phyloP scores from a whole-genome alignment of 2,888 invertebrate species.

The Mythimna loreyi region DNA sequence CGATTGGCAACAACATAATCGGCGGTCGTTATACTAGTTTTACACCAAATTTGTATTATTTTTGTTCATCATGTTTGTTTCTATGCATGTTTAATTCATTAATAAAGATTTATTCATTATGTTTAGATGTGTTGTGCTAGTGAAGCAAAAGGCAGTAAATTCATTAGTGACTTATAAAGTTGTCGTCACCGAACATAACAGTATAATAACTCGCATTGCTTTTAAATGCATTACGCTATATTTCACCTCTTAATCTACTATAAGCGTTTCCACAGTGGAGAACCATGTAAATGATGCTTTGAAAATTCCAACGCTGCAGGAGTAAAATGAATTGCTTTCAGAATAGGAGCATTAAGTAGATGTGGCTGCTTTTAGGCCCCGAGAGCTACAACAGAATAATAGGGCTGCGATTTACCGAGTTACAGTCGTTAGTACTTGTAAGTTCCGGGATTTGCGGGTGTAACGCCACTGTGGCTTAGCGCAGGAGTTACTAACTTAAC shows the following conservation, averaged over 20 bases:
- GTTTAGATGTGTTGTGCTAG: neutral
- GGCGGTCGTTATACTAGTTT: slow-evolving; percentile 22
- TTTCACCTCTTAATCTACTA: slow-evolving; percentile 24
- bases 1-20: slow-evolving; percentile 30
- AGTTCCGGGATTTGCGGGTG: slow-evolving; percentile 23
- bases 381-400: slow-evolving; percentile 30
- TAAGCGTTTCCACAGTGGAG: slow-evolving; percentile 28
- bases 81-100: neutral
- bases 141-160: neutral
- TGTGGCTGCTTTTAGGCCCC: slow-evolving; percentile 53
- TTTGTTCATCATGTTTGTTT: neutral
- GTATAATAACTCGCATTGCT: slow-evolving; percentile 5
- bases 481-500: slow-evolving; percentile 23
- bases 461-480: slow-evolving; percentile 12
- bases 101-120: neutral
- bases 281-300: slow-evolving; percentile 42
- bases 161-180: slow-evolving; percentile 3
- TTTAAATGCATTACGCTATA: slow-evolving; percentile 34
- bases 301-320: slow-evolving; percentile 39
- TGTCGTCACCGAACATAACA: neutral
- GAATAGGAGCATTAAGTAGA: slow-evolving; percentile 51
- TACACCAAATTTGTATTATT: slow-evolving; percentile 7
- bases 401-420: slow-evolving; percentile 45
- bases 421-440: slow-evolving; percentile 40
- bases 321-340: slow-evolving; percentile 62